A percentile compares a stretch with the other conserved stretches of the same genome.
Conservation (phyloP, 2,888 invertebrate species). For the Drosophila koepferae region DNA sequence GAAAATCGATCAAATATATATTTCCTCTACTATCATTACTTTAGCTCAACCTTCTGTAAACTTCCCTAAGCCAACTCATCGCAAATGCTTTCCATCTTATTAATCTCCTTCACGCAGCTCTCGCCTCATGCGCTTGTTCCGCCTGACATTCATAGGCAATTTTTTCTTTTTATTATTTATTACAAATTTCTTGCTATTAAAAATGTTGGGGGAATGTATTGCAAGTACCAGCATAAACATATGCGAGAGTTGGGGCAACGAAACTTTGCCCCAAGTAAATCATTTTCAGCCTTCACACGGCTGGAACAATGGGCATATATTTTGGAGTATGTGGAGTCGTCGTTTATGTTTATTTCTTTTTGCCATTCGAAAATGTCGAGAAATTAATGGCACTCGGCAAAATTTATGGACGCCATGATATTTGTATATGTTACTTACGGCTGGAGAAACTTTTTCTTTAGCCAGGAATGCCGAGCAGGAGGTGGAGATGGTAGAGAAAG, state of each 20-base stretch:
- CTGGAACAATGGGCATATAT: slow-evolving; percentile 43
- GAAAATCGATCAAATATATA: too few relatives aligned
- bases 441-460: slow-evolving; percentile 11
- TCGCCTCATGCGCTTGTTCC: slow-evolving; percentile 29
- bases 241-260: background rate
- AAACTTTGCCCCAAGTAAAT: slow-evolving; percentile 68
- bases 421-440: slow-evolving; percentile 42
- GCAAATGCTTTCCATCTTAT: slow-evolving; percentile 18
- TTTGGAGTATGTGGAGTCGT: slow-evolving; percentile 4
- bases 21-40: background rate
- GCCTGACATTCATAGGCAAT: slow-evolving; percentile 67
- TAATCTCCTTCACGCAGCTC: background rate
- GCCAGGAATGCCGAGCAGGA: background rate
- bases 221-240: slow-evolving; percentile 12
- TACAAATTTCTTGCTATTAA: slow-evolving; percentile 75
- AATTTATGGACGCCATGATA: slow-evolving; percentile 69
- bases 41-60: background rate
- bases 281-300: slow-evolving; percentile 32
- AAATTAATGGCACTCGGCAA: slow-evolving; percentile 72
- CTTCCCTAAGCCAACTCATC: slow-evolving; percentile 4
- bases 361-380: slow-evolving; percentile 67
- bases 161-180: slow-evolving; percentile 54
- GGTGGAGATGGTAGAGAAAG: background rate
- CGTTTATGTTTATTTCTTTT: slow-evolving; percentile 33
- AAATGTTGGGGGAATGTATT: slow-evolving; percentile 59